These are phyloP conservation scores for Hydrochoerus hydrochaeris DNA, from an alignment of 2,113 vertebrate genomes.

Conservation along the genomic window DNA sequence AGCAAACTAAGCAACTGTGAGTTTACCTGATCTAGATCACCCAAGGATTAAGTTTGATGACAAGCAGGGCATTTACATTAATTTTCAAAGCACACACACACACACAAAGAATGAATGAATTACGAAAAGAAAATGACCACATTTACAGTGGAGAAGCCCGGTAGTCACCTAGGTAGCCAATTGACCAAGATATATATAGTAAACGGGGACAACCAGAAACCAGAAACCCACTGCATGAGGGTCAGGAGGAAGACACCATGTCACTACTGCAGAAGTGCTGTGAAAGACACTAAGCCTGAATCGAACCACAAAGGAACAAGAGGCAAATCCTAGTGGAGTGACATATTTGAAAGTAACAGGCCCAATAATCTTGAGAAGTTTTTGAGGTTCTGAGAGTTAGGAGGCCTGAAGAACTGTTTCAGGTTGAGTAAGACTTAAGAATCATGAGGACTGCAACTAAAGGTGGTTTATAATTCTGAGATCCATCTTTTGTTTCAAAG, in stretches of 20 bases:
- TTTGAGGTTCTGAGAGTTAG: neutral
- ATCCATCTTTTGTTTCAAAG: neutral
- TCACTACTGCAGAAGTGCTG: neutral
- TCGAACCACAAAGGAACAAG: neutral
- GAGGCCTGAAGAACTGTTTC: neutral
- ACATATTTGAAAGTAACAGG: neutral
- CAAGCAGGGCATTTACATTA: neutral
- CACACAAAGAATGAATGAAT: neutral
- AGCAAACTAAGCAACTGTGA: neutral
- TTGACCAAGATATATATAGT: neutral
- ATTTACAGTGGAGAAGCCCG: neutral
- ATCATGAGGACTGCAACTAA: neutral
- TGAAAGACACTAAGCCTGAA: neutral
- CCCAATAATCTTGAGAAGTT: neutral
- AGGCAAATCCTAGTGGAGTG: neutral
- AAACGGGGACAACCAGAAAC: neutral
- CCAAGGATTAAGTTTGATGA: neutral
- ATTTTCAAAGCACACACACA: neutral
- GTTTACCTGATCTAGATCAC: neutral
- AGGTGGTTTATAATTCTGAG: neutral
- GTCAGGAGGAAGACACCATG: neutral
- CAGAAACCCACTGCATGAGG: neutral
- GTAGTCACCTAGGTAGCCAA: neutral
- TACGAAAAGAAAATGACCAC: neutral
- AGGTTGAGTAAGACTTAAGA: neutral